These are phyloP conservation scores for Pammene aurita DNA, from an alignment of 2,888 invertebrate genomes.

Conservation along the genomic window DNA sequence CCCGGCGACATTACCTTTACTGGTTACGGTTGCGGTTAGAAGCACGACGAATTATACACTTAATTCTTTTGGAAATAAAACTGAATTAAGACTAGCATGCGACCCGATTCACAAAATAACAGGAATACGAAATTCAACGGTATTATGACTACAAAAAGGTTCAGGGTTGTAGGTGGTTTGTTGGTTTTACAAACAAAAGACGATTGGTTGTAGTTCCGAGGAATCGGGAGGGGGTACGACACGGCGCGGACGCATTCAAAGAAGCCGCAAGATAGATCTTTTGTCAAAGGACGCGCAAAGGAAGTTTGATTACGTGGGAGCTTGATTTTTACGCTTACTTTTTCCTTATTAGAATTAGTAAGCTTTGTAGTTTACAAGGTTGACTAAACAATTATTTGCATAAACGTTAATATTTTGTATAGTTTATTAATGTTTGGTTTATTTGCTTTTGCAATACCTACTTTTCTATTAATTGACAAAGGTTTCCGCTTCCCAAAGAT, in stretches of 20 bases:
- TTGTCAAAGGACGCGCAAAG: slow-evolving; percentile 62
- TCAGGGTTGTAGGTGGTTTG: slow-evolving; percentile 55
- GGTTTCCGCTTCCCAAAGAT: no score
- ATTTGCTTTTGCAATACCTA: no score
- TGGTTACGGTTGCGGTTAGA: neutral
- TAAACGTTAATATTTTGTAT: neutral
- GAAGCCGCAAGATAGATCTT: slow-evolving; percentile 70
- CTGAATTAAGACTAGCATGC: slow-evolving; percentile 8
- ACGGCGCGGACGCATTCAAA: slow-evolving; percentile 74
- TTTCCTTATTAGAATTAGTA: slow-evolving; percentile 5
- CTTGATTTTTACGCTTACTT: slow-evolving; percentile 19
- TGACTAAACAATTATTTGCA: neutral
- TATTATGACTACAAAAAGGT: neutral
- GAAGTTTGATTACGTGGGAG: slow-evolving; percentile 55
- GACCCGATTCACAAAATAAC: neutral
- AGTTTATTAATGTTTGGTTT: no score
- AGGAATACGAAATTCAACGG: neutral
- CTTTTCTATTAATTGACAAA: no score
- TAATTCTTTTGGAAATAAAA: slow-evolving; percentile 19
- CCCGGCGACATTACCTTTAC: slow-evolving; percentile 31
- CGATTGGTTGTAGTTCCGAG: slow-evolving; percentile 62
- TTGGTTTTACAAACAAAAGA: slow-evolving; percentile 77
- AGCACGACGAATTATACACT: slow-evolving; percentile 8
- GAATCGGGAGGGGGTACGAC: slow-evolving; percentile 54
- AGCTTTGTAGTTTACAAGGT: neutral